phyloP scores from a whole-genome alignment of 2,888 invertebrate species.

The Tipula unca region DNA sequence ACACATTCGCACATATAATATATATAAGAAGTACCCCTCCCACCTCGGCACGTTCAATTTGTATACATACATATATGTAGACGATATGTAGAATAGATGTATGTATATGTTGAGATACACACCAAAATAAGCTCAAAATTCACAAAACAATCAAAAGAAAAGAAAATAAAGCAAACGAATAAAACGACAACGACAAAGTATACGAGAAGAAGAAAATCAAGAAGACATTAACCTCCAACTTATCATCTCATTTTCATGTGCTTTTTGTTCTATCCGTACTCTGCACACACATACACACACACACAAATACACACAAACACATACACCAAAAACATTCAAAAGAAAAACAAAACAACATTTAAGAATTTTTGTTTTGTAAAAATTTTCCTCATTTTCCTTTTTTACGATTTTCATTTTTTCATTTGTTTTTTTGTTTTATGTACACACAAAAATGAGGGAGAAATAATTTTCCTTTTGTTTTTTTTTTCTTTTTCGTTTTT shows the following conservation, averaged over 20 bases:
- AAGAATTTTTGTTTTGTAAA: not conserved
- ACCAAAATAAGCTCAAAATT: not conserved
- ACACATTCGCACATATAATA: not conserved
- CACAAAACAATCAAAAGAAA: not conserved
- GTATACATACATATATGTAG: not conserved
- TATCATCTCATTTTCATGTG: not conserved
- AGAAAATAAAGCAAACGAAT: not conserved
- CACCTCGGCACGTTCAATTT: not conserved
- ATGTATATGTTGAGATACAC: not conserved
- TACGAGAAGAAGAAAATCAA: not conserved
- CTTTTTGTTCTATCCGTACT: not conserved
- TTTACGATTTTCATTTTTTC: not conserved
- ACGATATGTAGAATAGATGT: not conserved
- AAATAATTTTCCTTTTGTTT: not conserved
- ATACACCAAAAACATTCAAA: not conserved
- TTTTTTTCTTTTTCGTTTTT: not conserved
- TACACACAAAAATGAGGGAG: not conserved
- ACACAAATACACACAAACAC: too few species aligned
- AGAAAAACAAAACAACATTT: not conserved
- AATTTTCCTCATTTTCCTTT: not conserved
- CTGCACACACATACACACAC: too few species aligned
- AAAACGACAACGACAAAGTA: not conserved
- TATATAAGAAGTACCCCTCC: not conserved
- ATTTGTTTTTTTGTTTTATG: not conserved
- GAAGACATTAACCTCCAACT: not conserved